Evolutionary conservation across 2,797 vertebrate species (phyloP).

Genomic region (Bradypodion pumilum): DNA sequence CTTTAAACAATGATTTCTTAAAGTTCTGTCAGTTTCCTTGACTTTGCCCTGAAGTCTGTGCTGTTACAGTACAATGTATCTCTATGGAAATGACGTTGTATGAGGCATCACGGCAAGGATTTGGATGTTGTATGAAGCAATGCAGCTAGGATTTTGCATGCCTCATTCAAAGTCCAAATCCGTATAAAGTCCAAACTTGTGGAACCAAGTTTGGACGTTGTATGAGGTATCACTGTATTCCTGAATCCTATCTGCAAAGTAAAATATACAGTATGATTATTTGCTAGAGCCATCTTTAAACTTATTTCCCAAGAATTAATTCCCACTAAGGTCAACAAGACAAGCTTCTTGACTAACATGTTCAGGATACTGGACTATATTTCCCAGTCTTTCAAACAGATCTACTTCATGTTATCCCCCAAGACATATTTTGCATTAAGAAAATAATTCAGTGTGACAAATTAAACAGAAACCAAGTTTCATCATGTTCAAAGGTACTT

Average conservation of each 20-base stretch:
- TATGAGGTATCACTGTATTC: no score
- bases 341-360: constrained; percentile 4
- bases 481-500: background rate
- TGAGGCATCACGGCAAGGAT: no score
- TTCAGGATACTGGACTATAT: constrained; percentile 4
- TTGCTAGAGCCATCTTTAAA: background rate
- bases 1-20: no score
- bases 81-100: no score
- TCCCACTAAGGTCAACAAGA: background rate
- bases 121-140: no score
- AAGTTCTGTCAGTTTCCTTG: no score
- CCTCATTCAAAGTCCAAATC: no score
- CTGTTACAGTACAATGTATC: no score
- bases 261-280: background rate
- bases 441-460: background rate
- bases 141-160: no score
- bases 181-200: no score
- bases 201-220: no score
- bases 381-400: constrained; percentile 1
- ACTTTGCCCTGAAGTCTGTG: no score
- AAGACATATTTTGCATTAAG: background rate
- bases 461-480: background rate
- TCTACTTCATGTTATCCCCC: background rate
- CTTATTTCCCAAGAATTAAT: constrained; percentile 1
- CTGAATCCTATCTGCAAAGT: background rate